Evolutionary conservation across 2,797 vertebrate genomes (phyloP), one percentile per base, ranked within the genome.

Genomic region (Ceryle rudis): DNA sequence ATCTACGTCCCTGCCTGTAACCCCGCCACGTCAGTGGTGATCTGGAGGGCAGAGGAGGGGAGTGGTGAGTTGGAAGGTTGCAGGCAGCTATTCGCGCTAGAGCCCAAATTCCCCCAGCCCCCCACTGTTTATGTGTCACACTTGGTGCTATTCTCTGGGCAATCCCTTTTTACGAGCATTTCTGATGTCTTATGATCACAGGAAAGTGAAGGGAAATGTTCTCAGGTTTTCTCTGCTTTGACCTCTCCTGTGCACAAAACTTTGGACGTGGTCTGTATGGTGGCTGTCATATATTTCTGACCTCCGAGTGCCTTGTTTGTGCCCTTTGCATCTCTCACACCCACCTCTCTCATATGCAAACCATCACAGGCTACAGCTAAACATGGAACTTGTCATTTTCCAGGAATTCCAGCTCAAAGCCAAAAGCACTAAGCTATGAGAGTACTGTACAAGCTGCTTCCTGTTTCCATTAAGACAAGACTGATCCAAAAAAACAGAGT

Each of bases 171-270:
- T 57, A 42, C 11, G 13, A 86, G 51, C 10, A 13, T 3, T 70
- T 73, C 85, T 90, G 44, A 87, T 0, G 0, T 33, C 61, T 77
- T 64, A 46, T 0, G 13, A 57, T 26, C 0, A 0, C 11, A 17
- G 19, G 29, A 42, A 47, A 37, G 17, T 6, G 13, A 81, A 94
- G 61, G 21, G 31, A 79, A 73, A 44, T 3, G 14, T 28, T 75
- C 54, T 20, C 37, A 29, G 25, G 10, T 69, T 79, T 84, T 49
- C 21, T 61, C 47, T 62, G 58, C 44, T 78, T 42, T 4, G 28
- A 60, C 3, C 12, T 25, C 37, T 66, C 66, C 49, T 35, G 21
- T 21, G 61, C 51, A 23, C 3, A 19, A 37, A 11, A 49, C 35
- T 84, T 65, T 72, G 42, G 54, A 55, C 83, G 73, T 7, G 16